phyloP scores from a whole-genome alignment of 1,140 invertebrate genomes.

The Platorchestia sp. region DNA sequence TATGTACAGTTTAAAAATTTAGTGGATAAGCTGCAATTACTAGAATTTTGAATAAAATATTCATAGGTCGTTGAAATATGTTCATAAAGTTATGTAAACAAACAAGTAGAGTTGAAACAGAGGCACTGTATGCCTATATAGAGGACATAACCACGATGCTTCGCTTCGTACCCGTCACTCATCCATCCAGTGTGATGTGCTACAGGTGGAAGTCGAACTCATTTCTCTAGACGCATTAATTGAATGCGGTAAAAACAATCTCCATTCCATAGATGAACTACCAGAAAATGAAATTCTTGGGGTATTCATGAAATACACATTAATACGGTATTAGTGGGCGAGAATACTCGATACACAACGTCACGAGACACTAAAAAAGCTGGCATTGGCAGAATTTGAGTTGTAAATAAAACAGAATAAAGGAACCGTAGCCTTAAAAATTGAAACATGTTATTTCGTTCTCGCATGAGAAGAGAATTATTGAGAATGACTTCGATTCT shows the following conservation, averaged over 20 bases:
- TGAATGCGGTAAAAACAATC: neutral
- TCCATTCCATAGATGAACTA: neutral
- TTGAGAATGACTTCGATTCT: neutral
- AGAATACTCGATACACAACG: neutral
- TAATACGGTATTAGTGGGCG: neutral
- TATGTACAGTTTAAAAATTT: too few species aligned
- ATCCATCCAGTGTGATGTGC: neutral
- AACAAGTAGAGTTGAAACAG: neutral
- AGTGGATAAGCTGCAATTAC: too few species aligned
- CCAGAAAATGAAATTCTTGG: neutral
- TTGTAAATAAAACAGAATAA: neutral
- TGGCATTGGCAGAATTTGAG: neutral
- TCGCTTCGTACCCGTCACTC: neutral
- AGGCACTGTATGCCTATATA: too few species aligned
- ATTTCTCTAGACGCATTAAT: neutral
- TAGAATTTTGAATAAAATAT: neutral
- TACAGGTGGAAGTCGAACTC: neutral
- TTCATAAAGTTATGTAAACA: neutral
- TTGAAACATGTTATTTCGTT: neutral
- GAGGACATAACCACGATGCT: too few species aligned
- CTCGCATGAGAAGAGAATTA: neutral
- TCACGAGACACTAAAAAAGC: neutral
- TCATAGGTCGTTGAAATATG: neutral
- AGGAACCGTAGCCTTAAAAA: neutral
- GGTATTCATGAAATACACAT: neutral